These are phyloP conservation scores for Dusona sp. DNA, from an alignment of 2,888 invertebrate genomes.

Conservation along the genomic window DNA sequence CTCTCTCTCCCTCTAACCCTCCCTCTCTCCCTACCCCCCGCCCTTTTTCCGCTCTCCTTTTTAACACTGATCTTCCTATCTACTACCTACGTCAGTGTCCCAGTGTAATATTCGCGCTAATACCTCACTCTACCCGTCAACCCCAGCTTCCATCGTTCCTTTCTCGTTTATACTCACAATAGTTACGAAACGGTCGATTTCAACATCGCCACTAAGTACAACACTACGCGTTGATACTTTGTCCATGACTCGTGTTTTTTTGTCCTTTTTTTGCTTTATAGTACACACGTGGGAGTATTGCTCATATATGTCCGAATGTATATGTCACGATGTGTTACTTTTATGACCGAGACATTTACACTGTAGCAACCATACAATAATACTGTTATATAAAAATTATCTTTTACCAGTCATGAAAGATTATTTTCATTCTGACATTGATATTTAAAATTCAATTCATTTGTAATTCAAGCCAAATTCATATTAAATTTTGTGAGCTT, in stretches of 20 bases:
- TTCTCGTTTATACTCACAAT: slow-evolving; percentile 38
- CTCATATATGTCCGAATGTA: slow-evolving; percentile 9
- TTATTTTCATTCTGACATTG: background rate
- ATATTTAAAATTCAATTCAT: background rate
- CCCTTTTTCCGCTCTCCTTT: slow-evolving; percentile 5
- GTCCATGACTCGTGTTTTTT: slow-evolving; percentile 2
- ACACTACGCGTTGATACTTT: background rate
- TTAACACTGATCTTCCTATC: slow-evolving; percentile 45
- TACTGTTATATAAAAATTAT: background rate
- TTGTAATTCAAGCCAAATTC: background rate
- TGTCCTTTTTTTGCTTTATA: background rate
- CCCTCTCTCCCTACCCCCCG: too few relatives aligned
- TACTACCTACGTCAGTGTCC: slow-evolving; percentile 42
- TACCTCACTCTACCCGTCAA: slow-evolving; percentile 3
- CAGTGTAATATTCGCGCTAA: slow-evolving; percentile 61
- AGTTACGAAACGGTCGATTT: slow-evolving; percentile 40
- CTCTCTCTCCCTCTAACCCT: background rate
- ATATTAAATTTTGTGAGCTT: background rate
- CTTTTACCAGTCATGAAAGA: background rate
- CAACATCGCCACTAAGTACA: slow-evolving; percentile 35
- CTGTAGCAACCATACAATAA: background rate
- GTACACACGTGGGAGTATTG: background rate
- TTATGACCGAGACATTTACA: background rate
- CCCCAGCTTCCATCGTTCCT: slow-evolving; percentile 17
- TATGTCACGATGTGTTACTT: slow-evolving; percentile 4